Base-by-base conservation (phyloP, 2,888 invertebrate species). In the Philhelius pedissequus region DNA sequence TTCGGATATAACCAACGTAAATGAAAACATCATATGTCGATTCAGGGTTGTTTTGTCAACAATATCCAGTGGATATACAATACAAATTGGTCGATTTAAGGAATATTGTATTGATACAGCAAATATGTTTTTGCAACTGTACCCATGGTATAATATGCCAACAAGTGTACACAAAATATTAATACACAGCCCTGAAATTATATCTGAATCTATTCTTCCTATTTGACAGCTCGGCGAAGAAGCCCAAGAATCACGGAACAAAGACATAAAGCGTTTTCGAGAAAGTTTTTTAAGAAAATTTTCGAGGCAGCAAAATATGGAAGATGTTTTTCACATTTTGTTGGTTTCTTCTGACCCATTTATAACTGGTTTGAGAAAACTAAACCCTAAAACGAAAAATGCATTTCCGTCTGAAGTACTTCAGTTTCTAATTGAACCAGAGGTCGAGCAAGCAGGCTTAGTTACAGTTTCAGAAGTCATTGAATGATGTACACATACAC, bases 171-270 rank as follows among this genome's bases (percentile, higher is more conserved):
- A 80, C 43, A 70, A 45, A 78, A 81, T 81, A 35, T 20, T 78
- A 60, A 58, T 66, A 18, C 69, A 81, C 22, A 74, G 62, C 20
- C 68, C 68, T 48, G 48, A 81, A 27, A 40, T 64, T 22, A 52
- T 38, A 15, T 45, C 20, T 5, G 50, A 76, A 18, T 32, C 73
- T 35, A 45, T 69, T 69, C 45, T 38, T 30, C 76, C 45, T 38
- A 79, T 60, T 66, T 38, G 54, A 7, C 48, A 70, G 22, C 56
- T 48, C 8, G 56, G 43, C 20, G 64, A 74, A 56, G 74, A 74
- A 74, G 70, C 45, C 48, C 74, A 48, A 73, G 79, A 79, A 35
- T 64, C 38, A 7, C 62, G 66, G 38, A 78, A 78, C 25, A 83
- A 78, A 52, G 54, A 77, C 9, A 77, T 77, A 20, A 76, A 71